A percentile compares a stretch with the other conserved stretches of the same genome.
These are phyloP conservation scores for Melikaiella ostensackeni DNA, from an alignment of 2,888 invertebrate species.

Conservation along the genomic window DNA sequence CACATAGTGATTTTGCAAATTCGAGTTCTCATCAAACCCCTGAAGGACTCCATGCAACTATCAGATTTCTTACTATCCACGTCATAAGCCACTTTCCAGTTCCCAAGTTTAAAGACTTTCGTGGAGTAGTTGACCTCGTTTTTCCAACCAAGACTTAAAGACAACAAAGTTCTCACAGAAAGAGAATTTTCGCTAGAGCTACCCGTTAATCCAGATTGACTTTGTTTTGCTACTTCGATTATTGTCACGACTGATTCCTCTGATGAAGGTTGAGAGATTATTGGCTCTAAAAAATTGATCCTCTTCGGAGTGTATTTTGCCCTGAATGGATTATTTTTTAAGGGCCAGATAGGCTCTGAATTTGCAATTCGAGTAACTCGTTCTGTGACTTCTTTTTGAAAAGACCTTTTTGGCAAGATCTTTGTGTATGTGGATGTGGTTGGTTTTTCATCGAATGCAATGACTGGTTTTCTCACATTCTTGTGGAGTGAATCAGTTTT, in stretches of 20 bases:
- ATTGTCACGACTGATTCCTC: constrained; percentile 47
- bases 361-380: neutral
- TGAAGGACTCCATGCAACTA: constrained; percentile 33
- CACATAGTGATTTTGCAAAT: constrained; percentile 51
- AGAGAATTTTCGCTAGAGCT: neutral
- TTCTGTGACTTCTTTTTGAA: neutral
- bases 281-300: constrained; percentile 46
- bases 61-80: constrained; percentile 37
- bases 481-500: neutral
- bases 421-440: neutral
- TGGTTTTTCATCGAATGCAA: neutral
- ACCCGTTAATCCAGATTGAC: neutral
- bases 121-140: neutral
- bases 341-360: neutral
- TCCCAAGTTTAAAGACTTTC: constrained; percentile 38
- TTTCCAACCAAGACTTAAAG: neutral
- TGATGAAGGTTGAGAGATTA: constrained; percentile 9
- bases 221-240: neutral
- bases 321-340: neutral
- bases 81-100: constrained; percentile 44
- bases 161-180: neutral
- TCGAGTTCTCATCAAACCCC: constrained; percentile 42
- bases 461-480: neutral
- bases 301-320: constrained; percentile 36
- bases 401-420: neutral